A percentile compares a stretch with the other conserved stretches of the same genome.
Conservation (phyloP, 2,888 invertebrate genomes). For the Melangyna quadrimaculata region DNA sequence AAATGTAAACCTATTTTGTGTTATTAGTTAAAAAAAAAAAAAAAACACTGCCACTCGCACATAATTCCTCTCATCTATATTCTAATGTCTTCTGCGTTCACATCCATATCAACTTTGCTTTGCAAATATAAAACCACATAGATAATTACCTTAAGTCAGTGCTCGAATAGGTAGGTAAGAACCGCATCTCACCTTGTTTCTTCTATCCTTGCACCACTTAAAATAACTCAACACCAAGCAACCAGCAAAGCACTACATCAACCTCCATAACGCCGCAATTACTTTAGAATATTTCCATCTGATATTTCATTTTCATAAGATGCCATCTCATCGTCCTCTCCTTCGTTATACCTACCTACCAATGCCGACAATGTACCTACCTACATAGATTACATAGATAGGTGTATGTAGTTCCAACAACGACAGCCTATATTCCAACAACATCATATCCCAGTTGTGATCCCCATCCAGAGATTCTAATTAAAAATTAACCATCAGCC, state of each 20-base stretch:
- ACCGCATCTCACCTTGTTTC: neutral
- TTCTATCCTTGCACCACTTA: conserved; percentile 29
- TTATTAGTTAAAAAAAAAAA: neutral
- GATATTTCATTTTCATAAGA: conserved; percentile 56
- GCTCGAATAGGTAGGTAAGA: neutral
- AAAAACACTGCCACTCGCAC: neutral
- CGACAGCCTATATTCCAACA: conserved; percentile 8
- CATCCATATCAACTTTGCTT: neutral
- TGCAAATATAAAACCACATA: neutral
- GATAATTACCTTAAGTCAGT: conserved; percentile 16
- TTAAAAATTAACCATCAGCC: conserved; percentile 62
- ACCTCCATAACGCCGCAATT: conserved; percentile 59
- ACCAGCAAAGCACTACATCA: conserved; percentile 54
- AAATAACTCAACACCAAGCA: conserved; percentile 45
- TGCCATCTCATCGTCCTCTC: neutral
- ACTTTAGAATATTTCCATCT: conserved; percentile 67
- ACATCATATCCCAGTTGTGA: conserved; percentile 27
- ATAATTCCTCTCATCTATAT: neutral
- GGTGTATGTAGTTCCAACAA: neutral
- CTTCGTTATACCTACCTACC: neutral
- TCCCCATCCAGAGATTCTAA: conserved; percentile 62
- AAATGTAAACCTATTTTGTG: neutral
- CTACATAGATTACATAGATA: neutral
- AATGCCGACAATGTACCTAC: neutral
- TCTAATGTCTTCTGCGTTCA: neutral